Percentiles rank a stretch among this genome's conserved stretches.
phyloP scores from a whole-genome alignment of 2,888 invertebrate genomes.

The Kryphioiulus occultus region DNA sequence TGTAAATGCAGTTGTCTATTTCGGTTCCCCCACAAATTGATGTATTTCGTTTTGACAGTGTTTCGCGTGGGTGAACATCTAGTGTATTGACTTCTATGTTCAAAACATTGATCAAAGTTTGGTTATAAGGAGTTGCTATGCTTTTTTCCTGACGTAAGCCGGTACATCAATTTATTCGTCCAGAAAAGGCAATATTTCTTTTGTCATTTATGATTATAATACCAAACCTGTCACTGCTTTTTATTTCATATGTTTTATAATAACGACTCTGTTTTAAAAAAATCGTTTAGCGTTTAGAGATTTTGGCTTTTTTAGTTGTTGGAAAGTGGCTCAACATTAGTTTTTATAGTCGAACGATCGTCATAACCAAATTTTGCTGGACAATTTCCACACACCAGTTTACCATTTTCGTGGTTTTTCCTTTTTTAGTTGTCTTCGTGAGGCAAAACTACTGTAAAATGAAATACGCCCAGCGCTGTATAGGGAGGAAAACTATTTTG shows the following conservation, averaged over 20 bases:
- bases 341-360: neutral
- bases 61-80: neutral
- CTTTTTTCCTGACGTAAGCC: neutral
- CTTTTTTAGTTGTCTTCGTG: neutral
- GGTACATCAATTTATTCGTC: neutral
- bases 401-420: neutral
- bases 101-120: slow-evolving; percentile 20
- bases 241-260: neutral
- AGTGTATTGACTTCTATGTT: neutral
- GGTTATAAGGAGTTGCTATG: neutral
- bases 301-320: neutral
- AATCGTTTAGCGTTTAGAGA: neutral
- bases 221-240: neutral
- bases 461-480: neutral
- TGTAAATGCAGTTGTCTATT: neutral
- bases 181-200: neutral
- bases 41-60: neutral
- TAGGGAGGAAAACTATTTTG: neutral
- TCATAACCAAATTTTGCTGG: neutral
- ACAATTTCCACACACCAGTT: neutral
- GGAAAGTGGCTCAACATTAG: neutral
- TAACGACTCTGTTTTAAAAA: neutral
- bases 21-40: neutral
- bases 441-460: neutral
- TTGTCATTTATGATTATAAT: neutral